Base-by-base conservation (phyloP, 2,113 vertebrate species). In the Chaetodon trifascialis region DNA sequence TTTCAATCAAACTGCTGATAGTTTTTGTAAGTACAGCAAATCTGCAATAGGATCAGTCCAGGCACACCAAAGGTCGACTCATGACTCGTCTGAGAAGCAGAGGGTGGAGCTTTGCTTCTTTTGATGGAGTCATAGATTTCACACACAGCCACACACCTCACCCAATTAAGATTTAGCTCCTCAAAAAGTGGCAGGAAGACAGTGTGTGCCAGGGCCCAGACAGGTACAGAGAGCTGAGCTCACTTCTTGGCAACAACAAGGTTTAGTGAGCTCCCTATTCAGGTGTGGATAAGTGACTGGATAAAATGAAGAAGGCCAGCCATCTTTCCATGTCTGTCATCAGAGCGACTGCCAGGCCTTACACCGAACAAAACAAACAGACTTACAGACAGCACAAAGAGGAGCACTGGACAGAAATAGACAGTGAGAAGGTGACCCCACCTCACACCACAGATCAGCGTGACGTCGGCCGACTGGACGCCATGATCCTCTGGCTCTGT, bases 401-500 rank as follows among this genome's bases (percentile, higher is more conserved):
- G 25, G 75, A 73, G 38, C 8, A 17, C 25, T 25, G 58, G 65
- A 73, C 85, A 63, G 79, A 76, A 88, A 89, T 86, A 91, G 82
- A 76, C 4, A 1, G 59, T 12, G 83, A 71, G 67, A 82, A 90
- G 85, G 86, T 91, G 83, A 89, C 86, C 84, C 77, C 34, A 54
- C 85, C 74, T 63, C 62, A 85, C 86, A 82, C 70, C 38, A 65
- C 68, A 49, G 77, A 84, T 68, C 83, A 85, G 84, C 11, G 30
- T 88, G 76, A 87, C 30, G 68, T 40, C 5, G n/a, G 59, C 54
- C 40, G 10, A 55, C 76, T 51, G 66, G 51, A 49, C 38, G 77
- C 66, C 52, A 25, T 82, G 80, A 81, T 82, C 82, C 76, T 68
- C 51, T 58, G 44, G 30, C 65, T 74, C 17, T 70, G 63, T 25